Conservation (phyloP, 2,888 invertebrate genomes). For the Gerosis bhagava region DNA sequence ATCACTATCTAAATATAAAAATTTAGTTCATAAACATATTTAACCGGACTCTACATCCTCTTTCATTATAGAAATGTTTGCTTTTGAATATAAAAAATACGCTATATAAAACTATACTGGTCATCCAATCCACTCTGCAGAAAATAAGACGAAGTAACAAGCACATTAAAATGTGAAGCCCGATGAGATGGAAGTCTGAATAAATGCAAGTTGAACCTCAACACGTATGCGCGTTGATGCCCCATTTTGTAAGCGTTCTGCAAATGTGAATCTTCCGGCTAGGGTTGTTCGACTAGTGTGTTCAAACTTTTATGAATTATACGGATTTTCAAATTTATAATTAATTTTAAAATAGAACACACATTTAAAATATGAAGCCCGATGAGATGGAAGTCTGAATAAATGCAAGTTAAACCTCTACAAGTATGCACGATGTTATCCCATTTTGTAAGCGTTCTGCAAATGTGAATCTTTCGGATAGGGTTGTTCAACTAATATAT, state of each 20-base stretch:
- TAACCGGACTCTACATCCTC: no score
- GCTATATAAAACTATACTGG: neutral
- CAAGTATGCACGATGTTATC: constrained; percentile 30
- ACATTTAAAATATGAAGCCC: constrained; percentile 21
- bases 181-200: constrained; percentile 25
- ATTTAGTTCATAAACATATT: no score
- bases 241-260: constrained; percentile 17
- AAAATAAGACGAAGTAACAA: constrained; percentile 9
- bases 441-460: constrained; percentile 19
- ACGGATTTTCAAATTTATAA: neutral
- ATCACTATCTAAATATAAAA: no score
- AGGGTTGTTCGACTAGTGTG: constrained; percentile 1
- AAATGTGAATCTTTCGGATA: constrained; percentile 18
- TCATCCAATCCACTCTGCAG: neutral
- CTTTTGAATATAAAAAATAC: no score
- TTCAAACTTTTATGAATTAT: constrained; percentile 1
- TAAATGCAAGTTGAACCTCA: constrained; percentile 31
- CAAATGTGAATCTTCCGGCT: constrained; percentile 20
- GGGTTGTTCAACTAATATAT: no score
- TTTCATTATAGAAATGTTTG: no score
- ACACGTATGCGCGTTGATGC: constrained; percentile 31
- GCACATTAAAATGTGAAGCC: constrained; percentile 38
- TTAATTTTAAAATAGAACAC: no score
- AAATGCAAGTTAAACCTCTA: constrained; percentile 31
- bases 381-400: constrained; percentile 24